phyloP scores from a whole-genome alignment of 2,113 vertebrate species.

The Puntigrus tetrazona region DNA sequence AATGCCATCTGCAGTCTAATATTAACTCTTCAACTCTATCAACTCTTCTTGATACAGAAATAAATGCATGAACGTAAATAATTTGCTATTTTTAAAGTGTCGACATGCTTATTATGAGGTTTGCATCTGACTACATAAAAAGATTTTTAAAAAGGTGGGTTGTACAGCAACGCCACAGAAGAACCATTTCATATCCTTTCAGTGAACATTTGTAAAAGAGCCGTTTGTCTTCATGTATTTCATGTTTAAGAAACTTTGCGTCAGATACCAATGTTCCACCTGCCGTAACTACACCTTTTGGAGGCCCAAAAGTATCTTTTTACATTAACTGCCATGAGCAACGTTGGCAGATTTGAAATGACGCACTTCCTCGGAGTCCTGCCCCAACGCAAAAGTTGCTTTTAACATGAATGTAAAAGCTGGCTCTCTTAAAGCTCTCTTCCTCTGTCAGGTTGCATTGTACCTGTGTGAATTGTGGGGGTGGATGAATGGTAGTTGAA shows the following conservation, averaged over 20 bases:
- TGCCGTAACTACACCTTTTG: neutral
- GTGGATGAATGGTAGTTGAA: constrained; percentile 6
- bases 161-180: neutral
- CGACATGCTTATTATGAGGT: neutral
- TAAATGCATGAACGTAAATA: neutral
- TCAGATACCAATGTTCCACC: neutral
- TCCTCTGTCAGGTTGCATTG: neutral
- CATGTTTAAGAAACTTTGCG: too few relatives aligned
- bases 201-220: too few relatives aligned
- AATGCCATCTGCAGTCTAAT: neutral
- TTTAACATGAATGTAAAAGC: neutral
- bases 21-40: too few relatives aligned
- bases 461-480: constrained; percentile 28
- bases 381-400: neutral
- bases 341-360: neutral
- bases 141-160: neutral
- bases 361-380: neutral
- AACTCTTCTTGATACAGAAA: neutral
- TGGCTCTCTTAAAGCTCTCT: neutral
- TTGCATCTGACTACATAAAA: neutral
- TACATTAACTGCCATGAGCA: neutral
- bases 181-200: neutral
- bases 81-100: neutral
- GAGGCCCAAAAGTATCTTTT: neutral
- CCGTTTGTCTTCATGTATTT: too few relatives aligned